These are phyloP conservation scores for Ormia ochracea DNA, from an alignment of 2,888 invertebrate genomes.

Conservation along the genomic window DNA sequence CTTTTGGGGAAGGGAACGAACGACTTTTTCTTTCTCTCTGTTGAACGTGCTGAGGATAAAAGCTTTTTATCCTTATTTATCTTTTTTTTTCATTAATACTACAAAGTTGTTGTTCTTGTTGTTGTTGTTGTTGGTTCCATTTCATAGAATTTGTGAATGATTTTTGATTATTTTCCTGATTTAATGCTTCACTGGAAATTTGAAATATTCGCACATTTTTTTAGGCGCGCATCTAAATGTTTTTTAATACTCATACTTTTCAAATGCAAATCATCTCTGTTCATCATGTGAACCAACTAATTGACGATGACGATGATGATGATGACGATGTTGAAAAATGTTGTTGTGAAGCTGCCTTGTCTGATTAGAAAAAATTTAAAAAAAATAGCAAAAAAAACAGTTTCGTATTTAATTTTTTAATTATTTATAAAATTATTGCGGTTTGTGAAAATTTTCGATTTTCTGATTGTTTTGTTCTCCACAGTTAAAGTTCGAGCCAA, in stretches of 20 bases:
- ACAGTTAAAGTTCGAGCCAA: slow-evolving; percentile 16
- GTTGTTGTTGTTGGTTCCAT: slow-evolving; percentile 37
- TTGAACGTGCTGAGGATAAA: no score
- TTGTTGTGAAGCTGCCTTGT: neutral
- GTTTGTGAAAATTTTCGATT: neutral
- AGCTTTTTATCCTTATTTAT: no score
- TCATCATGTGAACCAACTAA: neutral
- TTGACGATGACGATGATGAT: neutral
- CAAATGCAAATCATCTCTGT: neutral
- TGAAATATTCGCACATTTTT: slow-evolving; percentile 31
- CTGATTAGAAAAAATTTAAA: neutral
- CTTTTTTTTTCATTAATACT: no score
- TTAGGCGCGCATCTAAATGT: neutral
- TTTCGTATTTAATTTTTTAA: neutral
- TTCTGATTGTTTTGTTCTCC: neutral
- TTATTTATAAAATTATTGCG: neutral
- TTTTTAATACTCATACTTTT: slow-evolving; percentile 35
- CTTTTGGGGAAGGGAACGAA: no score
- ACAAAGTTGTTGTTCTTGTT: no score
- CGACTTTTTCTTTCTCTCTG: no score
- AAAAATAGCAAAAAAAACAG: neutral
- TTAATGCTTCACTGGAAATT: slow-evolving; percentile 65
- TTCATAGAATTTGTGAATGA: slow-evolving; percentile 56
- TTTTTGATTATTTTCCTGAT: slow-evolving; percentile 61
- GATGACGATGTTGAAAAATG: neutral